These are phyloP conservation scores for Nomada ruficornis DNA, from an alignment of 2,888 invertebrate species.

Conservation along the genomic window DNA sequence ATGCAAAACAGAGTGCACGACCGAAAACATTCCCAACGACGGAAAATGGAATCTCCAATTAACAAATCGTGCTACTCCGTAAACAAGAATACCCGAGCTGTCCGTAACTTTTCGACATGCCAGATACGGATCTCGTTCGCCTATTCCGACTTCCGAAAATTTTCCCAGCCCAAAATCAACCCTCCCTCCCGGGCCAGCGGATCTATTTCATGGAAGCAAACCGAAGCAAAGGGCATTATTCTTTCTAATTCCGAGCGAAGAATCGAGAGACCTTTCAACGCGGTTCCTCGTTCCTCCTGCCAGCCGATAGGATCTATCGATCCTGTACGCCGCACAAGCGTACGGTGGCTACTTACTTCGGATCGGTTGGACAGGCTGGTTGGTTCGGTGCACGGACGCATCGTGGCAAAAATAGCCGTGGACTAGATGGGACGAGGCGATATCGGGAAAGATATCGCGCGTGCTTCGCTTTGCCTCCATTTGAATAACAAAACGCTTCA, in stretches of 20 bases:
- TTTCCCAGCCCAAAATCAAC: constrained; percentile 19
- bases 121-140: neutral
- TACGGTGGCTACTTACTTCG: constrained; percentile 55
- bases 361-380: constrained; percentile 50
- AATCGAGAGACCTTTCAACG: constrained; percentile 21
- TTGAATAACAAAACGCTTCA: constrained; percentile 76
- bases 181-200: neutral
- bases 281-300: constrained; percentile 36
- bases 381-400: constrained; percentile 42
- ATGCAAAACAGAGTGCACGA: neutral
- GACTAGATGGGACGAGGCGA: constrained; percentile 66
- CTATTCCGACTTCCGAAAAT: constrained; percentile 6
- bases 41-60: neutral
- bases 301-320: constrained; percentile 68
- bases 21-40: neutral
- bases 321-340: constrained; percentile 41
- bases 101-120: neutral
- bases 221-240: neutral
- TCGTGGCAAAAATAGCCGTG: constrained; percentile 67
- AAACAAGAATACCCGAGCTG: no score
- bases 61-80: neutral
- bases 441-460: constrained; percentile 70
- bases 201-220: constrained; percentile 2
- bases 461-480: constrained; percentile 65
- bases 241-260: neutral